Evolutionary conservation across 2,888 invertebrate species (phyloP).

Genomic region (Ochropleura leucogaster): DNA sequence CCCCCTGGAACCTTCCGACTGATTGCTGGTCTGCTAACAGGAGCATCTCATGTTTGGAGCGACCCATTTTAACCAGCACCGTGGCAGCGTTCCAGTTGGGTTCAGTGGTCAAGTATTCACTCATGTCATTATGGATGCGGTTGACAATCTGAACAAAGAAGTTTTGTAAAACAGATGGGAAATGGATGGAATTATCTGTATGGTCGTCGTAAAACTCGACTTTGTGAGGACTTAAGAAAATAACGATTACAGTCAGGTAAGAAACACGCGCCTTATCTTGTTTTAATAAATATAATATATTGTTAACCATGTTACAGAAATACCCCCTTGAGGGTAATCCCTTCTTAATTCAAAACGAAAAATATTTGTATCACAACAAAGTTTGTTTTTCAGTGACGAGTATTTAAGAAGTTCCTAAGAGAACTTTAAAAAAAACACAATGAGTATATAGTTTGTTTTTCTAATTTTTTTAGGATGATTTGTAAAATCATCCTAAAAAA

Average conservation of each 20-base stretch:
- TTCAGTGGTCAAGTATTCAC: constrained; percentile 78
- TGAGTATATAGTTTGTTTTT: not conserved
- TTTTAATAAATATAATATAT: not conserved
- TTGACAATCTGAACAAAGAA: constrained; percentile 71
- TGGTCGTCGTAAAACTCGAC: not conserved
- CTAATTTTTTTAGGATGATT: too few relatives aligned
- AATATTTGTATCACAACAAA: too few relatives aligned
- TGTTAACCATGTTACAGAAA: not conserved
- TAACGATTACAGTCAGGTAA: too few relatives aligned
- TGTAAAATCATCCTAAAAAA: too few relatives aligned
- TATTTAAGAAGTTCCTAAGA: too few relatives aligned
- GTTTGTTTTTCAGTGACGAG: too few relatives aligned
- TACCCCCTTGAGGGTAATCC: too few relatives aligned
- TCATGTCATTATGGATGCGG: constrained; percentile 80
- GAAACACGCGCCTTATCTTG: not conserved
- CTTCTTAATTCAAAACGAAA: too few relatives aligned
- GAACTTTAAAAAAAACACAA: too few relatives aligned
- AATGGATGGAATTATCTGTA: not conserved
- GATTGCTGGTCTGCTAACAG: constrained; percentile 81
- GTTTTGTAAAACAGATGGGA: not conserved
- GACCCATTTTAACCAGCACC: constrained; percentile 73
- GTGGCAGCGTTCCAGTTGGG: constrained; percentile 83
- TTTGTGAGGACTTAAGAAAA: too few relatives aligned
- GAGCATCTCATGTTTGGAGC: constrained; percentile 75
- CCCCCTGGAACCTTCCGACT: constrained; percentile 79